Evolutionary conservation across 2,113 vertebrate species (phyloP).

Genomic region (Penelope pileata): DNA sequence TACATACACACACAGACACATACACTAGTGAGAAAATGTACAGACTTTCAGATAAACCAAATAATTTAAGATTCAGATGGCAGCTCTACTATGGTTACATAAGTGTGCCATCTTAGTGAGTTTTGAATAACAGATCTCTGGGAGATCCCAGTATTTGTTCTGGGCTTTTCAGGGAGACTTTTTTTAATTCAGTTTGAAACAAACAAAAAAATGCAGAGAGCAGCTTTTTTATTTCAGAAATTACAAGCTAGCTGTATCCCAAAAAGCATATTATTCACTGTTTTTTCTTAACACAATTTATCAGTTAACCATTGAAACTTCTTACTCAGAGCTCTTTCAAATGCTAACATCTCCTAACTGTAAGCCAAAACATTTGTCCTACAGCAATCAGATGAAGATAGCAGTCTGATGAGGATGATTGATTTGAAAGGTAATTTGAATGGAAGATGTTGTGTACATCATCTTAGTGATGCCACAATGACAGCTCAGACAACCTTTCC

Average conservation of each 20-base stretch:
- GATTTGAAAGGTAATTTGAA: constrained; percentile 69
- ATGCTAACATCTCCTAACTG: constrained; percentile 44
- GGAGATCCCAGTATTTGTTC: neutral
- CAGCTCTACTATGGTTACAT: neutral
- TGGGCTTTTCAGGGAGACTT: neutral
- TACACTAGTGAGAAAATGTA: neutral
- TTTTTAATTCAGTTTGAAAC: rapidly evolving
- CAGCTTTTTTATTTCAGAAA: neutral
- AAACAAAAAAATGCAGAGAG: neutral
- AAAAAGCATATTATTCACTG: neutral
- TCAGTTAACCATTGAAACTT: constrained; percentile 27
- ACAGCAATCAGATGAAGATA: constrained; percentile 47
- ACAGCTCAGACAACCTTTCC: constrained; percentile 58
- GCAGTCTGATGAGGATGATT: constrained; percentile 56
- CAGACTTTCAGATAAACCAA: neutral
- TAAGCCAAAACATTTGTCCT: constrained; percentile 66
- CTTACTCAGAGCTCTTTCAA: constrained; percentile 30
- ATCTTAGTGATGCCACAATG: constrained; percentile 50
- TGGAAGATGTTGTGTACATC: constrained; percentile 62
- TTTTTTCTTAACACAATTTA: constrained; percentile 12
- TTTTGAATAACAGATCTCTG: neutral
- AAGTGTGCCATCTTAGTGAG: neutral
- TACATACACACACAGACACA: neutral
- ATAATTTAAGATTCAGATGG: neutral
- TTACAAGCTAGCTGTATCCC: constrained; percentile 3